Evolutionary conservation across 2,113 vertebrate genomes (phyloP).

Genomic region (Lontra canadensis): DNA sequence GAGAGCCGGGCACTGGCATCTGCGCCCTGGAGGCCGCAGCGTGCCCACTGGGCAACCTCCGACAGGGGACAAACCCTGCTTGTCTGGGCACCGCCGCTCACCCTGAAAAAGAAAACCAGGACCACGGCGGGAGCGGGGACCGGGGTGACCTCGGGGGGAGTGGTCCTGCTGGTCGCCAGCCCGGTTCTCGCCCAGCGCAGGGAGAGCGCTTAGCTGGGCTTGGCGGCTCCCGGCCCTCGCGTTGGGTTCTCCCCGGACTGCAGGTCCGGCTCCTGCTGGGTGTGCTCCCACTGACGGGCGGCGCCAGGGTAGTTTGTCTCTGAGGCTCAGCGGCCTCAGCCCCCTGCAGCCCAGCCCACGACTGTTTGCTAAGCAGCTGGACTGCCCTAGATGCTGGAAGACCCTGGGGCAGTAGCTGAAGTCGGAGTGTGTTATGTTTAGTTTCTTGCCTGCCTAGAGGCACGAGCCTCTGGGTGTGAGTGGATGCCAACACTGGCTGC

Average conservation of each 20-base stretch:
- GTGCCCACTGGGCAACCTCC: background rate
- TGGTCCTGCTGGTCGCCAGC: fast-evolving
- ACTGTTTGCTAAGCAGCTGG: background rate
- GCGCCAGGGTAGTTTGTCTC: background rate
- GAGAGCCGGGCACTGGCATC: background rate
- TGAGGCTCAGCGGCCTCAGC: fast-evolving
- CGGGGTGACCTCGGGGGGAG: fast-evolving
- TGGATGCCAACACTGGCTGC: fast-evolving
- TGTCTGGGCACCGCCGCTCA: background rate
- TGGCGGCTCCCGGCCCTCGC: too few relatives aligned
- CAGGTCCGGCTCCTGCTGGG: background rate
- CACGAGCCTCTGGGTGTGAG: background rate
- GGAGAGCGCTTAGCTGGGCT: background rate
- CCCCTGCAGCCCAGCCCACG: fast-evolving
- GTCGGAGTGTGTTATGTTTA: background rate
- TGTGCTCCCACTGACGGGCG: too few relatives aligned
- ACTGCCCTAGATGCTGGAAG: fast-evolving
- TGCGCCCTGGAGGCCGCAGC: fast-evolving
- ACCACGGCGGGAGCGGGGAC: background rate
- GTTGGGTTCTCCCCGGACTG: background rate
- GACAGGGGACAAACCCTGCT: too few relatives aligned
- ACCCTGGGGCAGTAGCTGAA: background rate
- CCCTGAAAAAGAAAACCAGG: background rate
- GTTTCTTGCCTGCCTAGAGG: background rate
- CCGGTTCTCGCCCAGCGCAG: fast-evolving